Base-by-base conservation (phyloP, 2,113 vertebrate species). In the Nannospalax galili region DNA sequence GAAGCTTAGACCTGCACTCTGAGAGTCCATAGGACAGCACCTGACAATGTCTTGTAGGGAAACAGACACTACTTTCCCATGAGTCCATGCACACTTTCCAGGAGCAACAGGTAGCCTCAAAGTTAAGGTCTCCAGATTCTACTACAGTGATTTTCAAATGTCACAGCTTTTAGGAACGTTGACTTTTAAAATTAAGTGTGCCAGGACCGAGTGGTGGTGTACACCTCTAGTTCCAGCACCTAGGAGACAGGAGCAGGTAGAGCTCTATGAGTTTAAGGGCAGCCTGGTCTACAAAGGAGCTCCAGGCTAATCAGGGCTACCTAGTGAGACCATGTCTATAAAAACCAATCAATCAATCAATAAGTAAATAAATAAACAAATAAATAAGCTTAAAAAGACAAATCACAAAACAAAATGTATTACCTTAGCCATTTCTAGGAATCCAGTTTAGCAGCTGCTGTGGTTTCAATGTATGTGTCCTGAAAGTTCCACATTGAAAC, bases 91-190 rank as follows among this genome's bases (percentile, higher is more conserved):
- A 37, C 3, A 52, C 5, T 58, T 14, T 17, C 52, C 37, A 94
- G 67, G 90, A 91, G 16, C 69, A 77, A 78, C 20, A 64, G 80
- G 65, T 32, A 12, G 52, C 37, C 72, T 48, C 69, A 30, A 37
- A 84, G n/a, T 64, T 79, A 90, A 81, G n/a, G 84, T 92, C 67
- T 90, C 64, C 45, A 90, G 58, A 90, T 79, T 72, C 6, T 56
- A 84, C 52, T 67, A 72, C 16, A 84, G 11, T 78, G 26, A 90
- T 78, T 65, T 86, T 75, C 26, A 84, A 69, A 90, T 79, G n/a
- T 91, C n/a, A 72, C 1, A 20, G 37, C 78, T 74, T 92, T 80
- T 92, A 32, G 64, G 48, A 52, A n/a, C 15, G 70, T 7, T 87
- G 74, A 75, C 8, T 30, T 37, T 22, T 11, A 67, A 67, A 67